These are phyloP conservation scores for Glandiceps talaboti DNA, from an alignment of 53 echinoderm and acorn worm genomes.

Conservation along the genomic window DNA sequence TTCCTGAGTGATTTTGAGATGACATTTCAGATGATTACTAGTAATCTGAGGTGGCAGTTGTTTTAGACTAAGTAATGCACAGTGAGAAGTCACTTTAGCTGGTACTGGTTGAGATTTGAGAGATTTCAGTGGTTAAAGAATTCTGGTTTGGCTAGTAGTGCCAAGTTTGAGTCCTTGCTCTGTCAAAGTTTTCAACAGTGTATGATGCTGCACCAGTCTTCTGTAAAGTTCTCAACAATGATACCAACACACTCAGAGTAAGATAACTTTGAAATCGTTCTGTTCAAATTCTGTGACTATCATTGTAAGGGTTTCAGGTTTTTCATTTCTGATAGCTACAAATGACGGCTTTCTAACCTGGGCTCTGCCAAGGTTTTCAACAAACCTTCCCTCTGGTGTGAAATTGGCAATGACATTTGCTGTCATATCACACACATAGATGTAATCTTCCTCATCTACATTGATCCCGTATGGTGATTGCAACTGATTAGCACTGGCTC, in stretches of 20 bases:
- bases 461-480: neutral
- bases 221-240: too few species aligned
- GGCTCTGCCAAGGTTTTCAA: neutral
- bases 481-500: neutral
- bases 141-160: too few species aligned
- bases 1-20: too few species aligned
- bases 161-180: too few species aligned
- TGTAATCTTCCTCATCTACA: neutral
- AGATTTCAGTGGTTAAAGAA: too few species aligned
- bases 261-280: neutral
- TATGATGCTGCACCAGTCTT: too few species aligned
- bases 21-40: too few species aligned
- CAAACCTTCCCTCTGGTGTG: neutral
- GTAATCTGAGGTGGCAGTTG: too few species aligned
- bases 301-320: neutral
- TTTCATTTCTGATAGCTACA: neutral
- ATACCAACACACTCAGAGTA: neutral
- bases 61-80: too few species aligned
- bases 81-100: too few species aligned
- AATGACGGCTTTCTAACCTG: neutral
- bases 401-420: neutral
- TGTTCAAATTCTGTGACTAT: neutral
- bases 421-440: neutral
- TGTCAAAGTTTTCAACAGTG: too few species aligned
- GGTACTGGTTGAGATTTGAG: too few species aligned